Base-by-base conservation (phyloP, 2,113 vertebrate species). In the Anguilla japonica region DNA sequence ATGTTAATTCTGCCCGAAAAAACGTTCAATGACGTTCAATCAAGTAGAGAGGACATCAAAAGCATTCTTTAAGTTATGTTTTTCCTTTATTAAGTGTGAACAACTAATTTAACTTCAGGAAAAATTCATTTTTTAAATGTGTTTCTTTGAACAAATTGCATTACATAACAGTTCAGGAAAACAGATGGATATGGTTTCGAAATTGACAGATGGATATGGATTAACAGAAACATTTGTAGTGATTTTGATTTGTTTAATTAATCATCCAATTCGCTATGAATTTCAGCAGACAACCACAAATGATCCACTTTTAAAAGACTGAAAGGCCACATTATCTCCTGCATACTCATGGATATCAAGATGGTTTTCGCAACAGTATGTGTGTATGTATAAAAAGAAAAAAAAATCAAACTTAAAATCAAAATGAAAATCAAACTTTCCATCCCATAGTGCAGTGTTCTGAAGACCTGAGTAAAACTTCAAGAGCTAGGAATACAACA, bases 291-390 rank as follows among this genome's bases (percentile, higher is more conserved):
- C 63, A 71, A 71, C 60, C 20, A 71, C 26, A 71, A 71, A 71
- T 71, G 63, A 71, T 20, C 63, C 26, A n/a, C 22, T 34, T 75
- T 8, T 29, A 75, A 75, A 75, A 75, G 71, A 34, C n/a, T 34
- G 71, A 75, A 67, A 67, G n/a, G 71, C 71, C 71, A 67, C 60
- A 34, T 75, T 75, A n/a, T 75, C 26, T 75, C 71, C n/a, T 34
- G n/a, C 71, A 75, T 0, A 34, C 7, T 29, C n/a, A 75, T 34
- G 3, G 34, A 75, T n/a, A 75, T 34, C 71, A 29, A n/a, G 71
- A 29, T n/a, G 18, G 5, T 67, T 67, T 67, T 67, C 34, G 26
- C 71, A 75, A 75, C 71, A 75, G 71, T 75, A 34, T 75, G 26
- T 11, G 1, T 34, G n/a, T 75, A 75, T 75, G 50, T 53, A 53